These are phyloP conservation scores for Hafferia zeledoni DNA, from an alignment of 2,797 vertebrate genomes.

Conservation along the genomic window DNA sequence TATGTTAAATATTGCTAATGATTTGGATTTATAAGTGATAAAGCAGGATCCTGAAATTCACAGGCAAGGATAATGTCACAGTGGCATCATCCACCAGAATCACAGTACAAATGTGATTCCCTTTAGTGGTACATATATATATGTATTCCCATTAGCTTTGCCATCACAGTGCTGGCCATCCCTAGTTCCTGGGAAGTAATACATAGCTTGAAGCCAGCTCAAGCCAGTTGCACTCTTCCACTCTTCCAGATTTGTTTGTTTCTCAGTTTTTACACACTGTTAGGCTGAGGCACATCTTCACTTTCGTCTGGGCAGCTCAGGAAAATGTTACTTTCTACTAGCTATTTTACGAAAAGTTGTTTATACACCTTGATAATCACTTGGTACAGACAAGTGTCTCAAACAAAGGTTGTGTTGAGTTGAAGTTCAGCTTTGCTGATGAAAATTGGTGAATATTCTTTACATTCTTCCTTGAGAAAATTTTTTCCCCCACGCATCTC, in stretches of 20 bases:
- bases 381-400: background rate
- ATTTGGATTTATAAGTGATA: background rate
- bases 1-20: background rate
- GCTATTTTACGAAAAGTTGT: background rate
- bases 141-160: background rate
- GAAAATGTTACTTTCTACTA: background rate
- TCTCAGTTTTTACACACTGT: background rate
- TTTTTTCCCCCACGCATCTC: background rate
- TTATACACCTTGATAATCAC: background rate
- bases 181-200: background rate
- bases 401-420: background rate
- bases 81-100: background rate
- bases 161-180: background rate
- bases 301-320: background rate
- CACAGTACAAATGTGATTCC: background rate
- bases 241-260: background rate
- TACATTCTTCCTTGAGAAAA: background rate
- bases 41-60: background rate
- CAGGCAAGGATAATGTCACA: background rate
- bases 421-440: background rate
- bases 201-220: background rate
- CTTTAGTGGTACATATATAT: rapidly evolving
- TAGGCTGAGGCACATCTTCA: background rate
- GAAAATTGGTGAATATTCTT: background rate
- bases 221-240: background rate